A percentile compares a stretch with the other conserved stretches of the same genome.
phyloP scores from a whole-genome alignment of 2,888 invertebrate species.

The Drosophila quasianomalipes region DNA sequence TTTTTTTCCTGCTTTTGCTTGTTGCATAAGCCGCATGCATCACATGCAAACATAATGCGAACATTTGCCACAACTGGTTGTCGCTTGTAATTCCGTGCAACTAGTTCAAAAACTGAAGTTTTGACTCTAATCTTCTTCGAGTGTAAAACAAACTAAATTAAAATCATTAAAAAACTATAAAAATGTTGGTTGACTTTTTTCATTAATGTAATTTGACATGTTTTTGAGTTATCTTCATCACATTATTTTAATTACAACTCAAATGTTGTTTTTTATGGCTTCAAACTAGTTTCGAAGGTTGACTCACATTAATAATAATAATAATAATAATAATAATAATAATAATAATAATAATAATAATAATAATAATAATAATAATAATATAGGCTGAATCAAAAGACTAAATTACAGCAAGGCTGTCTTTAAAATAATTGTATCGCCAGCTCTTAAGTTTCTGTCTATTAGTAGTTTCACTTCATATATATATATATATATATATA shows the following conservation, averaged over 20 bases:
- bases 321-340: neutral
- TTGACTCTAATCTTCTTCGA: neutral
- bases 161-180: neutral
- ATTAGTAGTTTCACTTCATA: neutral
- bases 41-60: neutral
- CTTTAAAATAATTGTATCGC: neutral
- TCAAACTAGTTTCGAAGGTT: neutral
- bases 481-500: neutral
- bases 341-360: neutral
- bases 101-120: neutral
- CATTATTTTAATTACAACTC: neutral
- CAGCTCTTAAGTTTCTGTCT: neutral
- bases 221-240: neutral
- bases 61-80: constrained; percentile 3
- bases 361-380: neutral
- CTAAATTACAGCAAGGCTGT: neutral
- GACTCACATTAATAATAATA: neutral
- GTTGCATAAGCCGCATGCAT: neutral
- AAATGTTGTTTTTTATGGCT: neutral
- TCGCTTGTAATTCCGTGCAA: neutral
- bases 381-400: neutral
- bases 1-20: neutral
- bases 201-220: neutral
- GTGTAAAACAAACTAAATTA: neutral
- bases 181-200: neutral